These are phyloP conservation scores for Sciurus niger DNA, from an alignment of 2,113 vertebrate genomes.

Conservation along the genomic window DNA sequence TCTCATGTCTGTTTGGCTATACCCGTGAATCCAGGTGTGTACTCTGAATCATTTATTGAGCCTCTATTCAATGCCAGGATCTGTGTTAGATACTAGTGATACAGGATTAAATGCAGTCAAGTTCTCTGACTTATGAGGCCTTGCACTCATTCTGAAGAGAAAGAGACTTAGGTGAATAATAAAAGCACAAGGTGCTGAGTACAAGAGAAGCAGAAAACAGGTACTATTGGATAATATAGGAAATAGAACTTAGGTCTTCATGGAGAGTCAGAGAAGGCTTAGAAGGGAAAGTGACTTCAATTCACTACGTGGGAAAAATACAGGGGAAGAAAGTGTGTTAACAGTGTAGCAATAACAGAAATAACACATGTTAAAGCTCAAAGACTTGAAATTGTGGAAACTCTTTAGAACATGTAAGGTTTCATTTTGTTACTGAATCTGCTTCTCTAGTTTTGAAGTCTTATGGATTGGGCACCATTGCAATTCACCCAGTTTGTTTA, in stretches of 20 bases:
- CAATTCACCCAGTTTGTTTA: neutral
- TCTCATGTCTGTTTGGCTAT: neutral
- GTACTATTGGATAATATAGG: neutral
- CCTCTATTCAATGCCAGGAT: neutral
- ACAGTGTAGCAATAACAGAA: neutral
- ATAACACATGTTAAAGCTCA: neutral
- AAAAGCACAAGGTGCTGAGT: neutral
- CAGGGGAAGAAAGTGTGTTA: neutral
- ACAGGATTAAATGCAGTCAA: neutral
- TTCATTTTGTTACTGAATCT: neutral
- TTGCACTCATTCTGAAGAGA: neutral
- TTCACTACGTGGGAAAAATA: neutral
- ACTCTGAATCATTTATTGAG: neutral
- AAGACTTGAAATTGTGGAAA: neutral
- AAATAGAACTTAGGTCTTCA: neutral
- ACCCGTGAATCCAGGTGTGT: neutral
- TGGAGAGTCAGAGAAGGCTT: neutral
- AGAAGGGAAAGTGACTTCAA: neutral
- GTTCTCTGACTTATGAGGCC: neutral
- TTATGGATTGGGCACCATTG: neutral
- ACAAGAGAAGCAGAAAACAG: neutral
- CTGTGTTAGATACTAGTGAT: neutral
- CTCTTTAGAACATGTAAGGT: too few relatives aligned
- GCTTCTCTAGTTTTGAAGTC: neutral
- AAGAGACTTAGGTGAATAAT: neutral